Conservation (phyloP, 2,888 invertebrate species). For the Sphinx pinastri region DNA sequence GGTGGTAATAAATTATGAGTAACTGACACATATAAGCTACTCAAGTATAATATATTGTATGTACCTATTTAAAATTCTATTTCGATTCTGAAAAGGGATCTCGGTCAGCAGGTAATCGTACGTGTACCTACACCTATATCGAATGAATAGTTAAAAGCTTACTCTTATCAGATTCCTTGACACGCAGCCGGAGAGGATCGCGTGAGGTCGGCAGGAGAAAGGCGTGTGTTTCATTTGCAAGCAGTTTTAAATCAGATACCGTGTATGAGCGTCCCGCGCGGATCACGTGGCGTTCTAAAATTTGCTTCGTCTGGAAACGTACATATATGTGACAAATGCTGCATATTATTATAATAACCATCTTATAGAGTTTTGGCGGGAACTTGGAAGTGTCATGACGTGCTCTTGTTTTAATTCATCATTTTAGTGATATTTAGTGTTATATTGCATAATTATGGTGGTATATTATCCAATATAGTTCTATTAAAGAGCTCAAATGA, state of each 20-base stretch:
- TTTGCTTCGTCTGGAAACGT: constrained; percentile 87
- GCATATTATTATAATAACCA: neutral
- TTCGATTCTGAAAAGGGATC: neutral
- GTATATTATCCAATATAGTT: too few relatives aligned
- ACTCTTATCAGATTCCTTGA: constrained; percentile 90
- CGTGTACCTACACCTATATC: neutral
- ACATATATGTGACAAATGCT: constrained; percentile 24
- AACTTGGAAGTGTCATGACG: too few relatives aligned
- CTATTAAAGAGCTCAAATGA: too few relatives aligned
- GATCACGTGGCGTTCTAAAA: constrained; percentile 94
- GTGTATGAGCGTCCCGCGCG: constrained; percentile 90
- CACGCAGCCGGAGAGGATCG: constrained; percentile 88
- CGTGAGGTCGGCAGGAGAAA: constrained; percentile 88
- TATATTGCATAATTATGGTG: too few relatives aligned
- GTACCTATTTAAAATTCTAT: neutral
- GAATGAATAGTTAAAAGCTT: constrained; percentile 54
- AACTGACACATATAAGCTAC: too few relatives aligned
- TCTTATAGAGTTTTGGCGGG: too few relatives aligned
- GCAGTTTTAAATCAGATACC: constrained; percentile 89
- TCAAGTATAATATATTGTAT: neutral
- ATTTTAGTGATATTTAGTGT: too few relatives aligned
- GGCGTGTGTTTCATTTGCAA: constrained; percentile 87
- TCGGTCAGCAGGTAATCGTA: neutral
- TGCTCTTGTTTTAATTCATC: too few relatives aligned
- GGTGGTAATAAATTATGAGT: constrained; percentile 22